A percentile compares a stretch with the other conserved stretches of the same genome.
Evolutionary conservation across 2,797 vertebrate genomes (phyloP).

Genomic region (Enteromius afrohamiltoni): DNA sequence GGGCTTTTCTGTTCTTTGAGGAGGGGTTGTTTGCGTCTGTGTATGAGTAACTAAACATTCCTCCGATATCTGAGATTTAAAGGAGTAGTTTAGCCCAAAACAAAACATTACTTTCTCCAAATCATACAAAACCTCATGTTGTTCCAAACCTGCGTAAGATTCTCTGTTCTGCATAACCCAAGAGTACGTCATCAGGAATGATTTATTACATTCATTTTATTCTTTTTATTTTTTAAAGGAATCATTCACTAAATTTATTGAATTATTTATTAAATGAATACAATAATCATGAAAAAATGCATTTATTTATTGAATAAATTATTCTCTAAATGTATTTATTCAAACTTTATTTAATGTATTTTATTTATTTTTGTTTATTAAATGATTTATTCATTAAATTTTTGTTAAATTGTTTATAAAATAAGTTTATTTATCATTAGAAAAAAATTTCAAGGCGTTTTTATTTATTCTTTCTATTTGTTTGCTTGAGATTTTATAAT

Average conservation of each 20-base stretch:
- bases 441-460: background rate
- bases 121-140: background rate
- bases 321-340: background rate
- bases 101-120: background rate
- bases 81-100: background rate
- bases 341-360: background rate
- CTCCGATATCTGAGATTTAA: background rate
- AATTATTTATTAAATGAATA: background rate
- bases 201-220: background rate
- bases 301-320: background rate
- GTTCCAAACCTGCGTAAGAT: background rate
- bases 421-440: background rate
- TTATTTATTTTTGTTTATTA: background rate
- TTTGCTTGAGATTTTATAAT: background rate
- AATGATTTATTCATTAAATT: background rate
- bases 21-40: slow-evolving; percentile 5
- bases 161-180: background rate
- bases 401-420: background rate
- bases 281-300: too few relatives aligned
- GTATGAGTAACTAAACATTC: background rate
- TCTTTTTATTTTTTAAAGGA: background rate
- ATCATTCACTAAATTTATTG: background rate
- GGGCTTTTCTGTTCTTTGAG: slow-evolving; percentile 20
- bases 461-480: background rate
- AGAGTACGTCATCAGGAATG: background rate